Evolutionary conservation across 2,113 vertebrate genomes (phyloP).

Genomic region (Gobius niger): DNA sequence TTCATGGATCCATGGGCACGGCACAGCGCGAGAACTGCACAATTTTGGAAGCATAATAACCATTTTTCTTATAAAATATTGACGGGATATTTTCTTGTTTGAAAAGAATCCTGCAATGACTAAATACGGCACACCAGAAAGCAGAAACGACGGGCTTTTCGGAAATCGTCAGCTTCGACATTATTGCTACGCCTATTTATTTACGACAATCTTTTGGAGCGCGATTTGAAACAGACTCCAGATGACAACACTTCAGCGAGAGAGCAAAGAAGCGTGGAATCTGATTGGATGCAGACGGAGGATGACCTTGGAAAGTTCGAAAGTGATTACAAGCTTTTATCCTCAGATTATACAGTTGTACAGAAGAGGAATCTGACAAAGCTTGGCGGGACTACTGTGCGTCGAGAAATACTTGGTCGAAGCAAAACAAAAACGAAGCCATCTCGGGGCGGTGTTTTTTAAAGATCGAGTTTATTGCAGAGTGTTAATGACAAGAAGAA

Average conservation of each 20-base stretch:
- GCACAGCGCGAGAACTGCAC: no score
- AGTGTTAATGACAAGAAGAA: conserved; percentile 21
- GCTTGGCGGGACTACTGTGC: neutral
- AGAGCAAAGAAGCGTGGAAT: conserved; percentile 14
- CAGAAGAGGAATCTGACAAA: conserved; percentile 8
- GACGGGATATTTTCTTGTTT: no score
- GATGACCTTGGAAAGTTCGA: conserved; percentile 26
- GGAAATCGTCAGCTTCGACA: neutral
- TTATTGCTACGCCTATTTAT: neutral
- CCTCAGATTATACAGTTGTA: conserved; percentile 8
- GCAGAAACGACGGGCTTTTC: neutral
- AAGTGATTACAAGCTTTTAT: conserved; percentile 28
- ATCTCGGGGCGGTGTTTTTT: neutral
- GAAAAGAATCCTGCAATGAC: no score
- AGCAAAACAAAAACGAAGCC: neutral
- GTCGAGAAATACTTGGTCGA: no score
- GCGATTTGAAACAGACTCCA: conserved; percentile 7
- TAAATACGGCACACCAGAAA: no score
- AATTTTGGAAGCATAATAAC: no score
- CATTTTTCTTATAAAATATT: no score
- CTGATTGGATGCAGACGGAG: conserved; percentile 7
- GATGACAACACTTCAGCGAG: neutral
- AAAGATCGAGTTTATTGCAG: conserved; percentile 13
- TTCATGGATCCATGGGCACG: conserved; percentile 13
- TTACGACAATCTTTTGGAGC: neutral